Percentiles rank a stretch among this genome's conserved stretches.
phyloP scores from a whole-genome alignment of 2,888 invertebrate species.

The Drosophila kambysellisi region DNA sequence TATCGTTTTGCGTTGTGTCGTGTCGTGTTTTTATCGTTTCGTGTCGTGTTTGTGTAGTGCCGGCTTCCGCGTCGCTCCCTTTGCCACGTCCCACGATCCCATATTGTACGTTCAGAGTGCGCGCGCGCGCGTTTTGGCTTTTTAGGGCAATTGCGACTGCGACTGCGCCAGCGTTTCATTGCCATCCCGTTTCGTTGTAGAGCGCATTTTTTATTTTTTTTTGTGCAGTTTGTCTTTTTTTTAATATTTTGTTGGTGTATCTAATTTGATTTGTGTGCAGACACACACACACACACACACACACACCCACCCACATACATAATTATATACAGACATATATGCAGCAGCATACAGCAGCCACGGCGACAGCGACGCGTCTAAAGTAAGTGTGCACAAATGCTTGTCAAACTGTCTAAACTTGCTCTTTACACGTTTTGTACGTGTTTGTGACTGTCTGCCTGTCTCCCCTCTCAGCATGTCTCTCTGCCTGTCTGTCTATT shows the following conservation, averaged over 20 bases:
- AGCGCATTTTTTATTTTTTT: constrained; percentile 41
- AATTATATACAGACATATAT: constrained; percentile 11
- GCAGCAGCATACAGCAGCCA: constrained; percentile 1
- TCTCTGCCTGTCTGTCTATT: constrained; percentile 3
- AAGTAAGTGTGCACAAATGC: constrained; percentile 52
- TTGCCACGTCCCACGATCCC: not conserved
- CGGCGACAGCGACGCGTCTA: constrained; percentile 2
- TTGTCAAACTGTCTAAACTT: constrained; percentile 34
- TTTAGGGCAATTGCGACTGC: constrained; percentile 42
- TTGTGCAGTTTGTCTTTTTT: constrained; percentile 18
- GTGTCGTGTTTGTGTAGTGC: constrained; percentile 19
- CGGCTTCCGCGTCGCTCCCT: constrained; percentile 9
- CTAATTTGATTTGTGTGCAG: constrained; percentile 30
- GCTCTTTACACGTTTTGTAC: constrained; percentile 3
- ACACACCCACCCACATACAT: not conserved
- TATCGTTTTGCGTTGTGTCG: constrained; percentile 13
- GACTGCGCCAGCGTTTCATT: constrained; percentile 44
- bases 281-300: constrained; percentile 9
- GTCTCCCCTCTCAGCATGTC: constrained; percentile 20
- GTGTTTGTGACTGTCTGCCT: not conserved
- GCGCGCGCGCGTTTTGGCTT: constrained; percentile 62
- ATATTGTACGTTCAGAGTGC: constrained; percentile 12
- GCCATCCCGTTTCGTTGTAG: constrained; percentile 40
- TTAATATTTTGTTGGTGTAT: constrained; percentile 21
- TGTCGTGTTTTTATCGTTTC: constrained; percentile 19